These are phyloP conservation scores for Pocillopora meandrina DNA, from an alignment of 92 coral and sea anemone genomes.

Conservation along the genomic window DNA sequence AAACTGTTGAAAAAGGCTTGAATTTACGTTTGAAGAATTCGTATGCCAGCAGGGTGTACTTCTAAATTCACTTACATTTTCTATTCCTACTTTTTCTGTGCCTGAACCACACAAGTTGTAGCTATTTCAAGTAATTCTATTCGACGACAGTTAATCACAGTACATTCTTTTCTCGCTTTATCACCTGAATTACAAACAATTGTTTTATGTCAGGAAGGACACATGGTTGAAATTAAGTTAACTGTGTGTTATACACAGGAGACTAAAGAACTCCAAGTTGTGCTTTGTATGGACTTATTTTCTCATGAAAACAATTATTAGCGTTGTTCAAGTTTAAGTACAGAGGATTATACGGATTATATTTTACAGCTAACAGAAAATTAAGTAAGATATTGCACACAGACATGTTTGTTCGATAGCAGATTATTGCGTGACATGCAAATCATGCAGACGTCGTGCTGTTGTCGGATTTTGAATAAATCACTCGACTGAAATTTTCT, in stretches of 20 bases:
- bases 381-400: background rate
- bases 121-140: background rate
- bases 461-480: conserved; percentile 4
- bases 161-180: background rate
- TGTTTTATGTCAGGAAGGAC: background rate
- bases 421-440: conserved; percentile 26
- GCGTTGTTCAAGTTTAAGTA: background rate
- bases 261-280: background rate
- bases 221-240: no score
- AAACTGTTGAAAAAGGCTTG: background rate
- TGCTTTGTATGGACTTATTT: background rate
- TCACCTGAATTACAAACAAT: background rate
- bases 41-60: background rate
- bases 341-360: background rate
- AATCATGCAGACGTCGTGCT: conserved; percentile 22
- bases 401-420: background rate
- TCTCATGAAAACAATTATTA: background rate
- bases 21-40: background rate
- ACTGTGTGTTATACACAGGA: background rate
- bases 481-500: conserved; percentile 2
- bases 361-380: conserved; percentile 9
- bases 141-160: background rate
- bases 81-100: background rate
- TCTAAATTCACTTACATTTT: background rate
- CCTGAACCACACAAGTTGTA: background rate